A percentile compares a stretch with the other conserved stretches of the same genome.
These are phyloP conservation scores for Cottus gobio DNA, from an alignment of 2,113 vertebrate species.

Conservation along the genomic window DNA sequence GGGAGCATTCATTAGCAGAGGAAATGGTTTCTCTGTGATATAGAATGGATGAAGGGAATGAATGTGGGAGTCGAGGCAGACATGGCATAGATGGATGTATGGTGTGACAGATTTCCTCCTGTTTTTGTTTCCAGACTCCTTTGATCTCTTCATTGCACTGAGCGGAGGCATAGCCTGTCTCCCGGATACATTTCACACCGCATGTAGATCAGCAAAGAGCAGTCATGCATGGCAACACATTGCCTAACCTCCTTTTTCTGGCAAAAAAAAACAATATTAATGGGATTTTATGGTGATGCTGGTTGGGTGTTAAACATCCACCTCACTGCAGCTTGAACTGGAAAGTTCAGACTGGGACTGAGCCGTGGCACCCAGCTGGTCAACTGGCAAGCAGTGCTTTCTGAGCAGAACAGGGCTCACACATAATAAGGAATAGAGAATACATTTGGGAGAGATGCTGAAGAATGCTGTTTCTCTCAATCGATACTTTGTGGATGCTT, in stretches of 20 bases:
- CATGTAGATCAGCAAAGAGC: conserved; percentile 34
- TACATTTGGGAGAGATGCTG: not conserved
- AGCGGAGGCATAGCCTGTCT: conserved; percentile 32
- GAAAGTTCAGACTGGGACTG: not conserved
- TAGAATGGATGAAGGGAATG: conserved; percentile 24
- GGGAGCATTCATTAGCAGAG: conserved; percentile 25
- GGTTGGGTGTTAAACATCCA: conserved; percentile 29
- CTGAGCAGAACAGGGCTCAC: not conserved
- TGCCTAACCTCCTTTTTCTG: conserved; percentile 23
- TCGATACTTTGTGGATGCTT: not conserved
- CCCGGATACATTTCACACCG: conserved; percentile 38
- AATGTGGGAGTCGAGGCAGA: conserved; percentile 24
- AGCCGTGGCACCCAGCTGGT: conserved; percentile 12
- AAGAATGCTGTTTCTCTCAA: conserved; percentile 10
- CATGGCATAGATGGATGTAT: conserved; percentile 52
- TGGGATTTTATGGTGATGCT: conserved; percentile 49
- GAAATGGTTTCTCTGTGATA: conserved; percentile 27
- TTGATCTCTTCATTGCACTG: conserved; percentile 60
- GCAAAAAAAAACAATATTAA: conserved; percentile 44
- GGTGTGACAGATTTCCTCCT: conserved; percentile 63
- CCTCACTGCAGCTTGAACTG: conserved; percentile 6
- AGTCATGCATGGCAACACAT: conserved; percentile 10
- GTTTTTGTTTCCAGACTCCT: conserved; percentile 59
- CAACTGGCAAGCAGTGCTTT: not conserved
- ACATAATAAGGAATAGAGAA: not conserved